These are phyloP conservation scores for Osmerus mordax DNA, from an alignment of 2,113 vertebrate species.

Conservation along the genomic window DNA sequence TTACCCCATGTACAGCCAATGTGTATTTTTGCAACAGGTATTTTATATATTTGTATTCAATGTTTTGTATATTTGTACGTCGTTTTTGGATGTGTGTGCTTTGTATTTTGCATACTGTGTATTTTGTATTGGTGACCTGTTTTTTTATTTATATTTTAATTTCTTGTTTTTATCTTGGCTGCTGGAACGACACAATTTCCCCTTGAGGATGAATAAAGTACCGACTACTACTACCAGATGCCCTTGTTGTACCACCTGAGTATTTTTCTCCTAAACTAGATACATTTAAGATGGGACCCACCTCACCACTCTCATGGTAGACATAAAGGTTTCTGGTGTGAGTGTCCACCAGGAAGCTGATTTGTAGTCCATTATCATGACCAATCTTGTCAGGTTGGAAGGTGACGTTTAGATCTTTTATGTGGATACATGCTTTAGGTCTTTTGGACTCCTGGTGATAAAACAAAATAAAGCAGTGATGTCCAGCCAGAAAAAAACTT, in stretches of 20 bases:
- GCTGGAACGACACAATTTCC: too few relatives aligned
- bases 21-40: too few relatives aligned
- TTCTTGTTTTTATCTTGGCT: background rate
- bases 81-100: too few relatives aligned
- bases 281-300: slow-evolving; percentile 43
- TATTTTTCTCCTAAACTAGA: background rate
- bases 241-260: too few relatives aligned
- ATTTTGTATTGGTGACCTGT: background rate
- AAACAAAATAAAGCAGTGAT: slow-evolving; percentile 22
- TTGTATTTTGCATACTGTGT: background rate
- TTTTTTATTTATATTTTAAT: background rate
- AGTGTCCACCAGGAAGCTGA: slow-evolving; percentile 75
- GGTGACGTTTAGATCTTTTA: slow-evolving; percentile 84
- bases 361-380: slow-evolving; percentile 82
- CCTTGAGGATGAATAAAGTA: too few relatives aligned
- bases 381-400: slow-evolving; percentile 88
- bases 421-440: slow-evolving; percentile 81
- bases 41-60: background rate
- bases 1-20: too few relatives aligned
- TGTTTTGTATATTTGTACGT: too few relatives aligned
- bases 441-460: slow-evolving; percentile 72
- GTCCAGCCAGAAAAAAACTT: too few relatives aligned
- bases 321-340: slow-evolving; percentile 84
- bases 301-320: slow-evolving; percentile 83
- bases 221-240: too few relatives aligned